Evolutionary conservation across 1,140 invertebrate species (phyloP).

Genomic region (Drosophila subobscura): DNA sequence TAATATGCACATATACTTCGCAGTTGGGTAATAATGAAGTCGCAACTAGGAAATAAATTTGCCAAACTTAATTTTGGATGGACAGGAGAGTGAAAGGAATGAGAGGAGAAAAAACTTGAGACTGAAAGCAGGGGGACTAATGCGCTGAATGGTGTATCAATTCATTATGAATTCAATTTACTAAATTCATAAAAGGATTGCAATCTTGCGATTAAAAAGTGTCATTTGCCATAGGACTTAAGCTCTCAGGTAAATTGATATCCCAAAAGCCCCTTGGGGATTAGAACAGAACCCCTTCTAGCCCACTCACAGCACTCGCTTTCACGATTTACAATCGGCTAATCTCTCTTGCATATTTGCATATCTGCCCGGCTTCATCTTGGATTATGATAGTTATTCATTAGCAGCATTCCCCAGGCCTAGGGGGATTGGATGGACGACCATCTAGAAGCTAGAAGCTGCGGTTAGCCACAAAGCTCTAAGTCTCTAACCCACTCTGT

Average conservation of each 20-base stretch:
- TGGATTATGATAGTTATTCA: conserved; percentile 49
- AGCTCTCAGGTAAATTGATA: neutral
- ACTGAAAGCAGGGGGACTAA: too few species aligned
- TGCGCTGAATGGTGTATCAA: too few species aligned
- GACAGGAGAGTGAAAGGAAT: neutral
- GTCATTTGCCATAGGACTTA: too few species aligned
- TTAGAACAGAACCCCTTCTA: neutral
- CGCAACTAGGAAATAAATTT: conserved; percentile 40
- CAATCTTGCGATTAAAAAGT: too few species aligned
- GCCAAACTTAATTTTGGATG: conserved; percentile 29
- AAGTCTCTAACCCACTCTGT: neutral
- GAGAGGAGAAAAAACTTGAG: neutral
- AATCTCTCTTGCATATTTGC: conserved; percentile 52
- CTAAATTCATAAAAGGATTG: too few species aligned
- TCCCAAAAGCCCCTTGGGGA: conserved; percentile 7
- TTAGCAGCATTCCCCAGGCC: conserved; percentile 26
- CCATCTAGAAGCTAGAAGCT: conserved; percentile 25
- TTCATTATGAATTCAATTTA: too few species aligned
- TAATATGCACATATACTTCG: conserved; percentile 17
- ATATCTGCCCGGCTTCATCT: conserved; percentile 43
- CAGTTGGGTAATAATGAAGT: conserved; percentile 38
- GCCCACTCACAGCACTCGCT: neutral
- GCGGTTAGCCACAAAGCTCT: conserved; percentile 43
- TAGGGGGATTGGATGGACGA: conserved; percentile 4
- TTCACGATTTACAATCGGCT: conserved; percentile 39